Conservation (phyloP, 2,113 vertebrate genomes). For the Mormyrus iriodes region DNA sequence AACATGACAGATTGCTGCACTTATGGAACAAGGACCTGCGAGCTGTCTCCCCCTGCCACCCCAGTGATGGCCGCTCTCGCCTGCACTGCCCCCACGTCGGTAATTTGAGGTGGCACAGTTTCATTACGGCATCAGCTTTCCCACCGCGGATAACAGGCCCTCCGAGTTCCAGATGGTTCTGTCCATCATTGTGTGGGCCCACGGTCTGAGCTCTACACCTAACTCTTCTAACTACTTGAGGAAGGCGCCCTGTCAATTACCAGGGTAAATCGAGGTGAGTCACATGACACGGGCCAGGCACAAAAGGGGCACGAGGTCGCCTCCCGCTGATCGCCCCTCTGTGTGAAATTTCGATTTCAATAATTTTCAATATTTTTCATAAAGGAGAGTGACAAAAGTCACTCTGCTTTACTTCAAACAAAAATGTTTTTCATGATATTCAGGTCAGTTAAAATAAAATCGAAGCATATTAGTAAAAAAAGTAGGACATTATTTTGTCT, state of each 20-base stretch:
- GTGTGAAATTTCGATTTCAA: background rate
- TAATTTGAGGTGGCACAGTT: conserved; percentile 77
- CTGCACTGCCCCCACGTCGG: conserved; percentile 64
- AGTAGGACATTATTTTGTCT: background rate
- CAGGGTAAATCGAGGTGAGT: background rate
- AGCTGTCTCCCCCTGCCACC: conserved; percentile 44
- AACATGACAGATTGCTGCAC: conserved; percentile 51
- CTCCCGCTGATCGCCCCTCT: background rate
- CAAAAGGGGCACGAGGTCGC: background rate
- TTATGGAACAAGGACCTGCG: conserved; percentile 43
- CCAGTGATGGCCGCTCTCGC: conserved; percentile 50
- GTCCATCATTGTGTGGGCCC: conserved; percentile 10
- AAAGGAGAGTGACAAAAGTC: background rate
- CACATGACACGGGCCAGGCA: background rate
- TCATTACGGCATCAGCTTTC: conserved; percentile 72
- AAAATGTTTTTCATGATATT: background rate
- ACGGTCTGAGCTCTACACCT: background rate
- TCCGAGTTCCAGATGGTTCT: conserved; percentile 58
- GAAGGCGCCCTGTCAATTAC: background rate
- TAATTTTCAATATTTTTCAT: background rate
- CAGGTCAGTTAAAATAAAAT: too few relatives aligned
- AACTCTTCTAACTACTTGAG: background rate
- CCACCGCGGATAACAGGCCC: conserved; percentile 62
- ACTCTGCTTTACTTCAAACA: background rate
- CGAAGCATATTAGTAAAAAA: background rate